Conservation (phyloP, 1,140 invertebrate species). For the Aphelinus atriplicis region DNA sequence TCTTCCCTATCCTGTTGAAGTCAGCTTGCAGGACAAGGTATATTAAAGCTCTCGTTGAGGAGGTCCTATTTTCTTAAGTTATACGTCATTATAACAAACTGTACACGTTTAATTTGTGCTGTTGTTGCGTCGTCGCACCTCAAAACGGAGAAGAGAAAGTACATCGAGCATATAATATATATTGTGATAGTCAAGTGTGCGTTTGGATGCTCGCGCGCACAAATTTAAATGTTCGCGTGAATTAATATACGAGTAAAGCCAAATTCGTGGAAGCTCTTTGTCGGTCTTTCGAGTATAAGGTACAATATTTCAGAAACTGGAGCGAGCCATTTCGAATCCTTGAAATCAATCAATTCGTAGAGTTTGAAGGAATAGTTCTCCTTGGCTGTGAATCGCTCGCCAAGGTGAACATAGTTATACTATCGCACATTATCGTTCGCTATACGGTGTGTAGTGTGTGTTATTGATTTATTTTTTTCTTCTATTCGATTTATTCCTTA, state of each 20-base stretch:
- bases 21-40: too few relatives aligned
- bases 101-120: slow-evolving; percentile 17
- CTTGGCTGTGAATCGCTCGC: background rate
- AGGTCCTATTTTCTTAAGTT: background rate
- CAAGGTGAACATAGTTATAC: background rate
- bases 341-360: slow-evolving; percentile 1
- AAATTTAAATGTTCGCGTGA: background rate
- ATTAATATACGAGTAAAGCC: background rate
- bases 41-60: too few relatives aligned
- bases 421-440: slow-evolving; percentile 26
- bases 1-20: too few relatives aligned
- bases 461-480: background rate
- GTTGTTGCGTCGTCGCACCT: background rate
- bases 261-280: slow-evolving; percentile 21
- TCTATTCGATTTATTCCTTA: slow-evolving; percentile 14
- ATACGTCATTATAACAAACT: background rate
- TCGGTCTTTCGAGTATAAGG: slow-evolving; percentile 4
- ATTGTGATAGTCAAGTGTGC: background rate
- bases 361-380: slow-evolving; percentile 11
- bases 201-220: background rate
- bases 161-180: background rate
- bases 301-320: slow-evolving; percentile 5
- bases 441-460: slow-evolving; percentile 1
- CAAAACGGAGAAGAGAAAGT: background rate
- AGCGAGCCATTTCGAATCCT: background rate